Evolutionary conservation across 1,140 invertebrate species (phyloP), one percentile per base, ranked within the genome.

Genomic region (Elymnias hypermnestra): DNA sequence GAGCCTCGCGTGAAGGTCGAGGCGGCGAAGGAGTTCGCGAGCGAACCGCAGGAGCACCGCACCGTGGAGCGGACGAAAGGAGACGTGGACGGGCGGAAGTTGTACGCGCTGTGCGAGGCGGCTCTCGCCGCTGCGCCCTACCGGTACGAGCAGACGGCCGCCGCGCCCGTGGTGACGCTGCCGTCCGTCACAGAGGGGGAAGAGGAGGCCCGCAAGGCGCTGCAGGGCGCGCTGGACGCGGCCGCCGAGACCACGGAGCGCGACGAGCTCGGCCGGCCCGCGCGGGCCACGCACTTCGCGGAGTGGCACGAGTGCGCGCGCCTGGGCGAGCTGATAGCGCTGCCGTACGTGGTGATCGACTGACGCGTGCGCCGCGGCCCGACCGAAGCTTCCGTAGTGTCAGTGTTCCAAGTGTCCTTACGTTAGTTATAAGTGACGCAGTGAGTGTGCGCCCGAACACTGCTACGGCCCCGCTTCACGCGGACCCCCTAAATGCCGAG

Each of bases 341-440:
- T 97, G 90, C 95, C 95, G 88, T 97, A 97, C 88, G 94, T 95
- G 87, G 91, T 96, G 75, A 93, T 95, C 87, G 94, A 96, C 90
- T 96, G 90, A 87, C 66, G 48, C 39, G 35, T 41, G n/a, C n/a
- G n/a, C n/a, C n/a, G n/a, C n/a, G 26, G 44, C 47, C 21, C 39
- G 42, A 45, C 53, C 47, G 46, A 47, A 48, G 48, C 48, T 29
- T 46, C 54, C 54, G 21, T 39, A 39, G 39, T 42, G 35, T 41
- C 46, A 45, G 41, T 51, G 22, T 40, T 53, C 67, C 71, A 79
- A 79, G 75, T 79, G 75, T 68, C 75, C 76, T 81, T 81, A 82
- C 59, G 39, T 72, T 72, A 71, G 67, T 45, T 68, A 49, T 75
- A 75, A 73, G 44, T 46, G 48, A 43, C 33, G 26, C 26, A 39